Conservation (phyloP, 2,113 vertebrate genomes). For the Cottus gobio region DNA sequence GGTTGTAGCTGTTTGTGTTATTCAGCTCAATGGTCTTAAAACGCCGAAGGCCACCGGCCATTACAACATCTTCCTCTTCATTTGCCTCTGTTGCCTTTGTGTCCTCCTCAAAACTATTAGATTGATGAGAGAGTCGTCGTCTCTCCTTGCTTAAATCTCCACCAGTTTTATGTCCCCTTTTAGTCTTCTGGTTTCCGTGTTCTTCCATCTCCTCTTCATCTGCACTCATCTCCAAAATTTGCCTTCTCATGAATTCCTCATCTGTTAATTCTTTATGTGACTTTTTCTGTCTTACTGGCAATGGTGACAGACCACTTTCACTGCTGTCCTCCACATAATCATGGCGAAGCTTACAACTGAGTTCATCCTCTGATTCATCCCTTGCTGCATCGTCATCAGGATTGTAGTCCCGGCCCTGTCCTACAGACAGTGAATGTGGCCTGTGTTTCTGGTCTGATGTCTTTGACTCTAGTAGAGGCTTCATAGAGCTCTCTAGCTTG, state of each 20-base stretch:
- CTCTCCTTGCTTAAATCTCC: constrained; percentile 90
- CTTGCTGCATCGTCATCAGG: constrained; percentile 92
- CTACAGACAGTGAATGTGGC: constrained; percentile 93
- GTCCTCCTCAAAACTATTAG: constrained; percentile 90
- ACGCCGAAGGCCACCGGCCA: constrained; percentile 91
- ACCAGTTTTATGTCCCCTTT: constrained; percentile 86
- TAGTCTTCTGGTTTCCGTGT: constrained; percentile 79
- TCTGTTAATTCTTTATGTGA: constrained; percentile 86
- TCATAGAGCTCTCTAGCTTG: constrained; percentile 92
- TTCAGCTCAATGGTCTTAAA: constrained; percentile 99
- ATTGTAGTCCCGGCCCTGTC: constrained; percentile 88
- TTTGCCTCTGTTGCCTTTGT: constrained; percentile 81
- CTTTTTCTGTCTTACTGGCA: constrained; percentile 87
- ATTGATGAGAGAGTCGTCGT: constrained; percentile 87
- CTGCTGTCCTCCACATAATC: constrained; percentile 98
- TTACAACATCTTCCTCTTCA: constrained; percentile 80
- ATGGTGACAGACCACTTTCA: constrained; percentile 92
- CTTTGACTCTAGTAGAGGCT: constrained; percentile 89
- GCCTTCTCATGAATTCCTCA: constrained; percentile 98
- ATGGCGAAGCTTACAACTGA: constrained; percentile 94
- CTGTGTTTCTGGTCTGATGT: constrained; percentile 81
- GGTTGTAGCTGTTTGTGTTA: constrained; percentile 90
- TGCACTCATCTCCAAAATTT: constrained; percentile 98
- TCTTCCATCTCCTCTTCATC: constrained; percentile 95
- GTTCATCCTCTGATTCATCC: constrained; percentile 92